Conservation (phyloP, 92 coral and sea anemone genomes). For the Meandrina meandrites region DNA sequence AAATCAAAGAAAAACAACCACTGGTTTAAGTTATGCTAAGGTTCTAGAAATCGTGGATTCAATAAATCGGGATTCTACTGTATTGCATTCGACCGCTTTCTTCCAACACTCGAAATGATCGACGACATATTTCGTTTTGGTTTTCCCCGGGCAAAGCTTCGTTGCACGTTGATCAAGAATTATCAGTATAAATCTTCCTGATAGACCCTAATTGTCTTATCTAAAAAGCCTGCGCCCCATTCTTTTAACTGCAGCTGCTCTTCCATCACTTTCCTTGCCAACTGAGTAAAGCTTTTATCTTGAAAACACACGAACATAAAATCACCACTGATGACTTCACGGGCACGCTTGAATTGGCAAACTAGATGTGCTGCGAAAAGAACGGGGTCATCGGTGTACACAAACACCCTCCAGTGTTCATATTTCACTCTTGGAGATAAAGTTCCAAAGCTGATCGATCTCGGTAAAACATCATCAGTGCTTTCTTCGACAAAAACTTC, state of each 20-base stretch:
- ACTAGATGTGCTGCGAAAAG: neutral
- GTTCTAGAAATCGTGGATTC: too few relatives aligned
- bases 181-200: neutral
- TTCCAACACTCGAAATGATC: too few relatives aligned
- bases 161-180: too few relatives aligned
- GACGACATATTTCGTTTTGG: too few relatives aligned
- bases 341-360: neutral
- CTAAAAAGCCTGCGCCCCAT: slow-evolving; percentile 43
- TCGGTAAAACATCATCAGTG: neutral
- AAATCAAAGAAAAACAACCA: too few relatives aligned
- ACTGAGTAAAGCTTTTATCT: slow-evolving; percentile 41
- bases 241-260: slow-evolving; percentile 58
- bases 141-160: too few relatives aligned
- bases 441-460: slow-evolving; percentile 3
- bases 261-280: slow-evolving; percentile 56
- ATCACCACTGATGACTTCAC: neutral
- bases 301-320: neutral
- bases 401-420: neutral
- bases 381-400: slow-evolving; percentile 3
- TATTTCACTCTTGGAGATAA: neutral
- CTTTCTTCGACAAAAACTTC: neutral
- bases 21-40: too few relatives aligned
- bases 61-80: too few relatives aligned
- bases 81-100: too few relatives aligned
- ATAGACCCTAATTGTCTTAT: slow-evolving; percentile 22